Evolutionary conservation across 2,888 invertebrate genomes (phyloP), one percentile per base, ranked within the genome.

Genomic region (Tethea ocularis): DNA sequence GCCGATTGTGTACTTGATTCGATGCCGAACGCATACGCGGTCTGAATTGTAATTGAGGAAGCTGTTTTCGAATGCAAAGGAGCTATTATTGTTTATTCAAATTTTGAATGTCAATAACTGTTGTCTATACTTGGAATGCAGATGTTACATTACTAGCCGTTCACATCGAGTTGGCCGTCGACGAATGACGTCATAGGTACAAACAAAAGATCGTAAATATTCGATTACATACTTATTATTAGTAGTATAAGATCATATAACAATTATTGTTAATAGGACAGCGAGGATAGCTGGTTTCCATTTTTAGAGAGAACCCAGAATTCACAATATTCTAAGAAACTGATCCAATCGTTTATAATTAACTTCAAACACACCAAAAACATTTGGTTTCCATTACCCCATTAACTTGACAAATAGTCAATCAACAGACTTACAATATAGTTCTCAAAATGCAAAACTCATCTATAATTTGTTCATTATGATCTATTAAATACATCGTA

Each of bases 51-150:
- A 78, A 86, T 77, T 80, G 67, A 68, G 73, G 72, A 75, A 73
- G 80, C 76, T 74, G 76, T 79, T 77, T 84, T 80, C 78, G 77
- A 82, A 87, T 87, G 86, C 84, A 79, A 82, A 84, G 74, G 61
- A 72, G 75, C 74, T 72, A 64, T 77, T 79, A 84, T 82, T 82
- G 83, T 83, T 84, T 83, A 83, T 84, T 86, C 81, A 73, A 71
- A 80, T 82, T 80, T 80, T 67, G 84, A 86, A 88, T 87, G 84
- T 80, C 81, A 86, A 87, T 86, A 78, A 75, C 72, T 66, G 71
- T 71, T 67, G 71, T 63, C n/a, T 61, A 60, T 60, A 62, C 59
- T 46, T 57, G 23, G 85, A 83, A 87, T 88, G 84, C 79, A 80
- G 82, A 87, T 83, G 74, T 60, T 60, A 64, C 61, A 62, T 69